These are phyloP conservation scores for Chascanopsetta lugubris DNA, from an alignment of 2,113 vertebrate genomes.

Conservation along the genomic window DNA sequence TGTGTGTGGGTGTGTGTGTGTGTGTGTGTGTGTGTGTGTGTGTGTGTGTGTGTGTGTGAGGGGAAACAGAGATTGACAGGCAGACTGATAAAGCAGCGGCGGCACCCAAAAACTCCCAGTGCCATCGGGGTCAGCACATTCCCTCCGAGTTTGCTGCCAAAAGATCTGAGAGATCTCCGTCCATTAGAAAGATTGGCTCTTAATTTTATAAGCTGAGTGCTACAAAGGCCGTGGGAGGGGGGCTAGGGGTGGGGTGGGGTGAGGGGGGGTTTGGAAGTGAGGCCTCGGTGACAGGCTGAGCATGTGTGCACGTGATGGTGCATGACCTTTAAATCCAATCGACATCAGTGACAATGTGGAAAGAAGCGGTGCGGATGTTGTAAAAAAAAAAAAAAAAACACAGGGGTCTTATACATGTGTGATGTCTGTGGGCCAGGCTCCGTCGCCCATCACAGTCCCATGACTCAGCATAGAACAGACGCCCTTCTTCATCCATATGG, in stretches of 20 bases:
- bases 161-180: conserved; percentile 55
- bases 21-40: background rate
- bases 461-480: conserved; percentile 14
- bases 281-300: conserved; percentile 31
- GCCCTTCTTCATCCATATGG: conserved; percentile 9
- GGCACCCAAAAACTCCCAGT: conserved; percentile 40
- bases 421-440: conserved; percentile 13
- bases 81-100: conserved; percentile 25
- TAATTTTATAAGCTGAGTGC: conserved; percentile 58
- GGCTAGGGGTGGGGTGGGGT: too few species aligned
- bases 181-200: conserved; percentile 71
- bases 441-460: background rate
- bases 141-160: conserved; percentile 43
- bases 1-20: too few species aligned
- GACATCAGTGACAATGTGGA: conserved; percentile 54
- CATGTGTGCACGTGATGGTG: conserved; percentile 10
- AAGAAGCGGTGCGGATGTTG: conserved; percentile 39
- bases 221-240: conserved; percentile 21
- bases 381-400: conserved; percentile 28
- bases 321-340: conserved; percentile 73
- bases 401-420: conserved; percentile 17
- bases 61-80: background rate
- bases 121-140: conserved; percentile 59
- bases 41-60: background rate
- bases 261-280: too few species aligned